Evolutionary conservation across 2,113 vertebrate genomes (phyloP), one percentile per base, ranked within the genome.

Genomic region (Labrus mixtus): DNA sequence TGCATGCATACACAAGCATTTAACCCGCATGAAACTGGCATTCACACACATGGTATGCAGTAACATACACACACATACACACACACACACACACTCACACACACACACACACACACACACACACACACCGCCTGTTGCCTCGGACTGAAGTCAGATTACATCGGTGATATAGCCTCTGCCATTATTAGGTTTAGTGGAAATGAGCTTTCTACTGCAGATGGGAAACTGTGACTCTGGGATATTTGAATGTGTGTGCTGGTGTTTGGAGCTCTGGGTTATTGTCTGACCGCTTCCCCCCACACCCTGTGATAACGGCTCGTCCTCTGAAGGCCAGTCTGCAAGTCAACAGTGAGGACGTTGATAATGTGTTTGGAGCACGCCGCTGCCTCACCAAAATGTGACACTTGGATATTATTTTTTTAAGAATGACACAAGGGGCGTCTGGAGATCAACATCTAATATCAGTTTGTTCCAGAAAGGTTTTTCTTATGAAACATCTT

Each of bases 131-230:
- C 22, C 37, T 54, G 70, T 51, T 84, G 62, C 77, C 75, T 57
- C 48, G 51, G 76, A 68, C 85, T 69, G 70, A 39, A 67, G 84
- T 41, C 72, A 88, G 91, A 93, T 93, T 89, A 85, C 80, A 94
- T 92, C 89, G 90, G 83, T 75, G 81, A 89, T 87, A 88, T 92
- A 89, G 76, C 81, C 58, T 83, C 68, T 85, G 59, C 74, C 69
- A 51, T 92, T 92, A 93, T 93, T 91, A 90, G 82, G 76, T 92
- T 91, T 89, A 78, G 80, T 82, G 73, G 85, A 88, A 91, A 89
- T 92, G 73, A 89, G 84, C 62, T 89, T 87, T 90, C 62, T 67
- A 17, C 55, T 69, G 79, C 62, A 82, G 80, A 88, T 66, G 45
- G 55, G 68, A 68, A 10, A 0, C 22, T 69, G 68, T 29, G 43